These are phyloP conservation scores for Acanthopleura granulata DNA, from an alignment of 2,888 invertebrate species.

Conservation along the genomic window DNA sequence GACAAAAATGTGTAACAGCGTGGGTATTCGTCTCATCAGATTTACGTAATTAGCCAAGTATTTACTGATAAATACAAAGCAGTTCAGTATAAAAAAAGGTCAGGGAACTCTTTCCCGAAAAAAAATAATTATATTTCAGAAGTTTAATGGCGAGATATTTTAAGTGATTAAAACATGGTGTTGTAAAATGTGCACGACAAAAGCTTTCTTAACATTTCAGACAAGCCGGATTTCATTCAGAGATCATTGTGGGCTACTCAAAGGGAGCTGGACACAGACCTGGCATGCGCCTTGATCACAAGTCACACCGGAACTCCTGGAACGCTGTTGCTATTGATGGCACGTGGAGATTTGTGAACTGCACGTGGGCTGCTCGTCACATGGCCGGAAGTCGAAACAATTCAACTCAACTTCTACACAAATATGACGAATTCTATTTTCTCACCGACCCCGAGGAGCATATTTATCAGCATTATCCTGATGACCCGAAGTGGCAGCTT, in stretches of 20 bases:
- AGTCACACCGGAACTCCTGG: constrained; percentile 92
- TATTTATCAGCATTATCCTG: constrained; percentile 48
- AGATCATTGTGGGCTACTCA: constrained; percentile 98
- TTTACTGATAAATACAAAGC: too few species aligned
- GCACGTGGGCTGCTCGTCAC: constrained; percentile 76
- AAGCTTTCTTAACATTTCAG: constrained; percentile 72
- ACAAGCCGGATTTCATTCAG: constrained; percentile 98
- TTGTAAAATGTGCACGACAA: too few species aligned
- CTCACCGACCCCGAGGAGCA: constrained; percentile 48
- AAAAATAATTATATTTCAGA: too few species aligned
- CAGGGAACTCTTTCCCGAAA: too few species aligned
- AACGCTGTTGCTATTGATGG: constrained; percentile 98
- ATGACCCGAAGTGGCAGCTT: constrained; percentile 63
- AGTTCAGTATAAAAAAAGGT: too few species aligned
- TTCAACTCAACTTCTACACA: constrained; percentile 20
- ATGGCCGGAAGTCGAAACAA: constrained; percentile 89
- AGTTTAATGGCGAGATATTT: too few species aligned
- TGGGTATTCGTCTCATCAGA: too few species aligned
- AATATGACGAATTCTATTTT: constrained; percentile 54
- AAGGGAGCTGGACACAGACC: constrained; percentile 99
- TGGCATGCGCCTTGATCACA: constrained; percentile 73
- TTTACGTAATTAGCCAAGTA: too few species aligned
- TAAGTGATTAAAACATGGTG: too few species aligned
- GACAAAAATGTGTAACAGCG: too few species aligned
- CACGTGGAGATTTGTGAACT: constrained; percentile 95